Percentiles rank a stretch among this genome's conserved stretches.
These are phyloP conservation scores for Phacellophora camtschatica DNA, from an alignment of 30 jellyfish, hydroid and myxozoan genomes.

Conservation along the genomic window DNA sequence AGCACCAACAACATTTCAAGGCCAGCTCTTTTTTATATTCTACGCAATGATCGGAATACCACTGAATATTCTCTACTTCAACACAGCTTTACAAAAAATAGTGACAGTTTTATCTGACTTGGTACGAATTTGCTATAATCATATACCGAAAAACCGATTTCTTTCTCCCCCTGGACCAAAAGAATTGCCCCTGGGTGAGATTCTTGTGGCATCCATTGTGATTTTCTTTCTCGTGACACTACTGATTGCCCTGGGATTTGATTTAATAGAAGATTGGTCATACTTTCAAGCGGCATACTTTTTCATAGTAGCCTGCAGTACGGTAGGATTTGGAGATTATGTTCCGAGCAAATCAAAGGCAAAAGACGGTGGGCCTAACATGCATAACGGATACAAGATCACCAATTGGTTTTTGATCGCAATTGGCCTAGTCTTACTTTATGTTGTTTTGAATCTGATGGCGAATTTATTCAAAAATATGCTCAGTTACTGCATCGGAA, in stretches of 20 bases:
- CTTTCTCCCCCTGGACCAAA: slow-evolving; percentile 60
- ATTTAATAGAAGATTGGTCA: slow-evolving; percentile 78
- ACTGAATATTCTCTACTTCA: slow-evolving; percentile 69
- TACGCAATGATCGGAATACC: slow-evolving; percentile 92
- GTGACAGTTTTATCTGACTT: slow-evolving; percentile 55
- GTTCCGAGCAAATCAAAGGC: slow-evolving; percentile 73
- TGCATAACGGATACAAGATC: slow-evolving; percentile 64
- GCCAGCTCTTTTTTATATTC: slow-evolving; percentile 76
- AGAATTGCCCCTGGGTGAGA: slow-evolving; percentile 70
- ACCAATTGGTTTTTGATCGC: slow-evolving; percentile 79
- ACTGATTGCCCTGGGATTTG: slow-evolving; percentile 36
- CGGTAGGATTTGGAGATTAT: slow-evolving; percentile 92
- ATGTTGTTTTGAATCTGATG: slow-evolving; percentile 71
- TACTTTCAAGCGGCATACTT: slow-evolving; percentile 80
- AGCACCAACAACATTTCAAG: slow-evolving; percentile 84
- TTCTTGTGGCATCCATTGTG: slow-evolving; percentile 56
- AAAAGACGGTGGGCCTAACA: slow-evolving; percentile 44
- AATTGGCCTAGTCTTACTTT: slow-evolving; percentile 66
- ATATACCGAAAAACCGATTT: slow-evolving; percentile 54
- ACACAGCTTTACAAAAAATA: slow-evolving; percentile 68
- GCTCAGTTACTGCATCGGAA: slow-evolving; percentile 1
- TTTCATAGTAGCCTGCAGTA: slow-evolving; percentile 80
- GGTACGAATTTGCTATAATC: slow-evolving; percentile 46
- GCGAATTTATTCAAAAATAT: slow-evolving; percentile 73
- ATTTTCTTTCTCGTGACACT: slow-evolving; percentile 14